Evolutionary conservation across 2,113 vertebrate genomes (phyloP).

Genomic region (Microcebus jonahi): DNA sequence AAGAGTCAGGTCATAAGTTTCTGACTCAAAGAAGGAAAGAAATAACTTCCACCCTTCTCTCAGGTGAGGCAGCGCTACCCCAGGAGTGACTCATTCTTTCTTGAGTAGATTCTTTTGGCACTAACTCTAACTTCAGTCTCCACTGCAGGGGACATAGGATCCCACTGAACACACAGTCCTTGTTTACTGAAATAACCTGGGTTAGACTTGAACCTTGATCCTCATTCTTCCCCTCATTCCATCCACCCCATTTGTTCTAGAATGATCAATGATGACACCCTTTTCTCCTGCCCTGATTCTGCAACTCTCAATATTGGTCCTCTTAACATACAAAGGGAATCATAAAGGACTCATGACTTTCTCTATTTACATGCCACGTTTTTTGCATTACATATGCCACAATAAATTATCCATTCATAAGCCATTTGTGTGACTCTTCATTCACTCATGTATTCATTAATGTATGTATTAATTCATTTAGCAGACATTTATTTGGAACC

Average conservation of each 20-base stretch:
- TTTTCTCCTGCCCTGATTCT: neutral
- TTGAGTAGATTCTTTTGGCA: neutral
- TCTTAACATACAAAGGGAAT: neutral
- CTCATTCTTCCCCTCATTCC: neutral
- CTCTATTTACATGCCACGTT: neutral
- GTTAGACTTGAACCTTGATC: neutral
- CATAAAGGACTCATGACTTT: neutral
- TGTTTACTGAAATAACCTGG: neutral
- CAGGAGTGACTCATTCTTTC: neutral
- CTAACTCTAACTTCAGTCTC: neutral
- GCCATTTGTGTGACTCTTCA: neutral
- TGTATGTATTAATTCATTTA: neutral
- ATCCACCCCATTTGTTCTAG: neutral
- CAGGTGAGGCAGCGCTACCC: neutral
- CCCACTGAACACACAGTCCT: neutral
- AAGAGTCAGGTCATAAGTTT: neutral
- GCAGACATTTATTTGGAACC: constrained; percentile 8
- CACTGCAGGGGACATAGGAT: neutral
- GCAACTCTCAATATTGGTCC: neutral
- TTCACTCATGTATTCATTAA: neutral
- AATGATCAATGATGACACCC: neutral
- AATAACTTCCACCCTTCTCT: neutral
- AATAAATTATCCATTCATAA: neutral
- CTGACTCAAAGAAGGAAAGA: constrained; percentile 49
- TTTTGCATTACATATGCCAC: neutral